Evolutionary conservation across 2,113 vertebrate genomes (phyloP).

Genomic region (Rhinopomastus cyanomelas): DNA sequence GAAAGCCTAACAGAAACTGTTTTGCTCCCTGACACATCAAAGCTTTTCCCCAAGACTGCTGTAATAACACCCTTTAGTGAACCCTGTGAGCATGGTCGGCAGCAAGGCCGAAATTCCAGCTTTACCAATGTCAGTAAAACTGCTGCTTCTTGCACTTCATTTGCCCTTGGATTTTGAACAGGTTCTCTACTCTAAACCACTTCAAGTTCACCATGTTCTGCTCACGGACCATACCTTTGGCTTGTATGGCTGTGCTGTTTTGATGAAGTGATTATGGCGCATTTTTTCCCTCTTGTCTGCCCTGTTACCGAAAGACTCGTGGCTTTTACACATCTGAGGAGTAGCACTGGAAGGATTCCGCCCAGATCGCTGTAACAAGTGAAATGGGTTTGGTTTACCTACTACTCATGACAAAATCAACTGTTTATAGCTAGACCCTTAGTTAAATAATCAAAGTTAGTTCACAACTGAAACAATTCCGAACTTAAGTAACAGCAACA

Average conservation of each 20-base stretch:
- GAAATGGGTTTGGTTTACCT: neutral
- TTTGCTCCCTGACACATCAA: neutral
- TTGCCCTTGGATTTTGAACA: neutral
- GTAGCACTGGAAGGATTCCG: slow-evolving; percentile 84
- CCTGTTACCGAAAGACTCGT: slow-evolving; percentile 92
- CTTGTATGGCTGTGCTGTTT: slow-evolving; percentile 98
- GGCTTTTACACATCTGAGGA: slow-evolving; percentile 88
- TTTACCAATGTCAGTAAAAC: neutral
- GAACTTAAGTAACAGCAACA: neutral
- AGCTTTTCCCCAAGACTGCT: neutral
- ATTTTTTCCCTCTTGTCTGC: slow-evolving; percentile 98
- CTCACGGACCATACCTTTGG: slow-evolving; percentile 82
- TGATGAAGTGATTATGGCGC: slow-evolving; percentile 98
- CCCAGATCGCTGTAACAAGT: slow-evolving; percentile 83
- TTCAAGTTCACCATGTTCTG: fast-evolving
- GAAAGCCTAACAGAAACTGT: neutral
- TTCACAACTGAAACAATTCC: neutral
- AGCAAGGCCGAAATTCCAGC: neutral
- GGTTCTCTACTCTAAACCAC: neutral
- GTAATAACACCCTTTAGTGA: neutral
- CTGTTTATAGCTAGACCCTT: neutral
- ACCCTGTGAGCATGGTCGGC: neutral
- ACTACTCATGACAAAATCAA: neutral
- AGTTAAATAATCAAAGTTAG: neutral
- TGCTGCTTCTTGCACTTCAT: neutral